Percentiles rank a stretch among this genome's conserved stretches.
Evolutionary conservation across 1,140 invertebrate genomes (phyloP).

Genomic region (Brachionus koreanus): DNA sequence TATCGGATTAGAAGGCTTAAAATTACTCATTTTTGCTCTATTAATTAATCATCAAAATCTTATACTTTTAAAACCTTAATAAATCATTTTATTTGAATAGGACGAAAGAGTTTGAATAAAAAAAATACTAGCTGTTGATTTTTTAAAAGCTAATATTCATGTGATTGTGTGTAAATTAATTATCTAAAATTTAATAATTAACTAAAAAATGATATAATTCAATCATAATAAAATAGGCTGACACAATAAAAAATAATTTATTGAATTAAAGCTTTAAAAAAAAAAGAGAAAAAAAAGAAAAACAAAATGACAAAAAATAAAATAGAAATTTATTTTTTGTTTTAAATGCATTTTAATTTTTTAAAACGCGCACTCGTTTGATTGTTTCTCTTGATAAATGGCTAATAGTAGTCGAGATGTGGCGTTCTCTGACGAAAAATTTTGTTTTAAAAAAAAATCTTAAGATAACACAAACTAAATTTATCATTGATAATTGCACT

Average conservation of each 20-base stretch:
- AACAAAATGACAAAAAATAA: background rate
- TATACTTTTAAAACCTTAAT: background rate
- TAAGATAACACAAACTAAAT: background rate
- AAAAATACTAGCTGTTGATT: background rate
- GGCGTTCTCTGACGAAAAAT: too few species aligned
- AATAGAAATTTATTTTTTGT: background rate
- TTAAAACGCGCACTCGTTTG: background rate
- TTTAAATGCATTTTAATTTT: background rate
- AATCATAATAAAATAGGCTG: too few species aligned
- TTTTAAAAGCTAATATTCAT: background rate
- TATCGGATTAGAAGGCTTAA: background rate
- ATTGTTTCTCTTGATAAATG: background rate
- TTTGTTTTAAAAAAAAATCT: background rate
- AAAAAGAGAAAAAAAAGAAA: background rate
- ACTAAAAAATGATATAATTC: too few species aligned
- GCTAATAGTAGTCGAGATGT: too few species aligned
- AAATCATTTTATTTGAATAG: background rate
- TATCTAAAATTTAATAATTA: background rate
- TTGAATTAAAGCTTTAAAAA: background rate
- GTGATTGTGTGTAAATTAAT: background rate
- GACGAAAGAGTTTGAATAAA: background rate
- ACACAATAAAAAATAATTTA: background rate
- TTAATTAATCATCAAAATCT: background rate
- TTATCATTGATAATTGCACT: background rate
- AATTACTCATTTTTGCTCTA: background rate